A percentile compares a stretch with the other conserved stretches of the same genome.
Conservation (phyloP, 2,113 vertebrate genomes). For the Halcyon malimbica region DNA sequence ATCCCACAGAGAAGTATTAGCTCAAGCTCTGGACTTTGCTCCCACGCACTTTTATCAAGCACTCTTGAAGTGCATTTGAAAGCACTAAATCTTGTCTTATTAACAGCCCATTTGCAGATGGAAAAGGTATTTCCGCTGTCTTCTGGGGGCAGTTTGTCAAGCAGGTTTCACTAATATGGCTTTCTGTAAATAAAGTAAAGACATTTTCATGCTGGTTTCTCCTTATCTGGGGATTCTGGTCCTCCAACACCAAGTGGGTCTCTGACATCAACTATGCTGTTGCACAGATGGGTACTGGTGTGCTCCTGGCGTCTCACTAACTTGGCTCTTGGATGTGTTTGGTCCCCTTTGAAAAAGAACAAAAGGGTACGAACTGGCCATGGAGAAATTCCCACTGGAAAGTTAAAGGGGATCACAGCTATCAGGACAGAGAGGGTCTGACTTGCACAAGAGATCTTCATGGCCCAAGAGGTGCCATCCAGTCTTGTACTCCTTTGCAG, state of each 20-base stretch:
- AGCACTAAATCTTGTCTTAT: not conserved
- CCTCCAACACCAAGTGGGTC: not conserved
- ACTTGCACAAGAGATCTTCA: not conserved
- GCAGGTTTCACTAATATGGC: not conserved
- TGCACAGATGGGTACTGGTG: rapidly evolving
- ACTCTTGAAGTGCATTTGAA: not conserved
- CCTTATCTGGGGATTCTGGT: not conserved
- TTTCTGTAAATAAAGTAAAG: not conserved
- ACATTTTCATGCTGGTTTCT: not conserved
- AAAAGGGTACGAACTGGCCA: not conserved
- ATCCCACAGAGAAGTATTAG: not conserved
- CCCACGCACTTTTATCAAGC: slow-evolving; percentile 6
- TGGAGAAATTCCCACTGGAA: not conserved
- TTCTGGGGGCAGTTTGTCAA: not conserved
- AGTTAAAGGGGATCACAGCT: not conserved
- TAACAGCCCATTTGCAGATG: slow-evolving; percentile 3
- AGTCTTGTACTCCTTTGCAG: not conserved
- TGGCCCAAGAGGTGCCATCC: not conserved
- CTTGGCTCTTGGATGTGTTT: not conserved
- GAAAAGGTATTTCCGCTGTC: slow-evolving; percentile 27
- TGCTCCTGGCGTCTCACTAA: not conserved
- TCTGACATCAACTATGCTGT: rapidly evolving
- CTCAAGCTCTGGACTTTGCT: slow-evolving; percentile 38
- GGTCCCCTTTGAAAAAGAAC: not conserved
- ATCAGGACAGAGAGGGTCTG: not conserved